phyloP scores from a whole-genome alignment of 2,888 invertebrate species.

The Thysanoteuthis rhombus region DNA sequence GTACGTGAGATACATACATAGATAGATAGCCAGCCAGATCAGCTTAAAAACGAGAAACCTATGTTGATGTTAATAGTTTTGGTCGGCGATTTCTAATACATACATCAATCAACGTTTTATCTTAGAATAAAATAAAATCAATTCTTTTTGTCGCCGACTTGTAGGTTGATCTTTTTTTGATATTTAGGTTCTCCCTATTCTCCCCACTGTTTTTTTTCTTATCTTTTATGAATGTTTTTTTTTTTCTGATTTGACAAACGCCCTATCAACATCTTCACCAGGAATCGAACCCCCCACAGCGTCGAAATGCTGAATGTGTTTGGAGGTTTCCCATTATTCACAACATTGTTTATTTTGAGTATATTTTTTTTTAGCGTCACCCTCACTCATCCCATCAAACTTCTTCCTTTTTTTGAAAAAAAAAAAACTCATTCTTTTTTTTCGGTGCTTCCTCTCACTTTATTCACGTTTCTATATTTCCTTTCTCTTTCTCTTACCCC shows the following conservation, averaged over 20 bases:
- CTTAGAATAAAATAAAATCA: background rate
- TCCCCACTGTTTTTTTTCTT: background rate
- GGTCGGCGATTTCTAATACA: too few relatives aligned
- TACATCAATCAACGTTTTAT: background rate
- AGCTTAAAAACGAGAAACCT: too few relatives aligned
- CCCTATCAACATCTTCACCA: background rate
- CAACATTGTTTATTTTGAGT: background rate
- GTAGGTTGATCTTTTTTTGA: background rate
- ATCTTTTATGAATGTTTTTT: background rate
- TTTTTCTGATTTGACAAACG: background rate
- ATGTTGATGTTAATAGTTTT: too few relatives aligned
- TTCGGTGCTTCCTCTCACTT: background rate
- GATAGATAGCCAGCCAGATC: too few relatives aligned
- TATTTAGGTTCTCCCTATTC: too few relatives aligned
- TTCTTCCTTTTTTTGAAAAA: background rate
- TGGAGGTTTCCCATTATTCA: background rate
- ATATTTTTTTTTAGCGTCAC: background rate
- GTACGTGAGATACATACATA: too few relatives aligned
- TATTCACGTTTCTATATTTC: background rate
- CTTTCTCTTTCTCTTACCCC: background rate
- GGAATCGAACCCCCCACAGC: background rate
- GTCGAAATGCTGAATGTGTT: background rate
- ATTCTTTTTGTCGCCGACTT: too few relatives aligned
- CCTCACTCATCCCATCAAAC: background rate
- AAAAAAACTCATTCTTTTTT: too few relatives aligned